These are phyloP conservation scores for Elymnias hypermnestra DNA, from an alignment of 1,140 invertebrate species.

Conservation along the genomic window DNA sequence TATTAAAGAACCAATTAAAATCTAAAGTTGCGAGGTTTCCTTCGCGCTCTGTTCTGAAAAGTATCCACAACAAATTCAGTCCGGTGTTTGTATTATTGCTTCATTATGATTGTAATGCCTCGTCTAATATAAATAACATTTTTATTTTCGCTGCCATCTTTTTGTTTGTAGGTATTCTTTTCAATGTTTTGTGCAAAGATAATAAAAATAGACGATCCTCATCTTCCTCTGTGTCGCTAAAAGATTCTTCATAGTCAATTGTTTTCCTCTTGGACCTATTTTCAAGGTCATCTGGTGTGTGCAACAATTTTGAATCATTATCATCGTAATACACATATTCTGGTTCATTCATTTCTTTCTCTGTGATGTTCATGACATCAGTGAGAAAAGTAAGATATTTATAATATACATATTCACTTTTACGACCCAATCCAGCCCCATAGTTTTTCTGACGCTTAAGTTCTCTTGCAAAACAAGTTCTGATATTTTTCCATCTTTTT, in stretches of 20 bases:
- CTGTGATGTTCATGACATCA: slow-evolving; percentile 19
- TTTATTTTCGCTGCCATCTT: slow-evolving; percentile 28
- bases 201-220: slow-evolving; percentile 26
- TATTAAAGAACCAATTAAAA: too few species aligned
- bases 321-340: slow-evolving; percentile 12
- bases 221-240: slow-evolving; percentile 17
- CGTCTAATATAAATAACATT: slow-evolving; percentile 23
- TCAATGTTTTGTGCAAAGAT: slow-evolving; percentile 24
- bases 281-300: not conserved
- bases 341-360: slow-evolving; percentile 13
- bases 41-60: too few species aligned
- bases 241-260: slow-evolving; percentile 19
- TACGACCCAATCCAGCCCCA: slow-evolving; percentile 19
- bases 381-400: slow-evolving; percentile 24
- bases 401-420: slow-evolving; percentile 31
- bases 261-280: slow-evolving; percentile 1
- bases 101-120: slow-evolving; percentile 3
- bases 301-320: not conserved
- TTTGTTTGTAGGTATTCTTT: slow-evolving; percentile 20
- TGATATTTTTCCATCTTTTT: slow-evolving; percentile 26
- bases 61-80: too few species aligned
- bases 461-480: slow-evolving; percentile 25
- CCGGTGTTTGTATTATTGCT: not conserved
- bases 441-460: slow-evolving; percentile 24
- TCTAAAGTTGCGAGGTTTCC: not conserved